Base-by-base conservation (phyloP, 2,888 invertebrate species). In the Caenorhabditis virilis region DNA sequence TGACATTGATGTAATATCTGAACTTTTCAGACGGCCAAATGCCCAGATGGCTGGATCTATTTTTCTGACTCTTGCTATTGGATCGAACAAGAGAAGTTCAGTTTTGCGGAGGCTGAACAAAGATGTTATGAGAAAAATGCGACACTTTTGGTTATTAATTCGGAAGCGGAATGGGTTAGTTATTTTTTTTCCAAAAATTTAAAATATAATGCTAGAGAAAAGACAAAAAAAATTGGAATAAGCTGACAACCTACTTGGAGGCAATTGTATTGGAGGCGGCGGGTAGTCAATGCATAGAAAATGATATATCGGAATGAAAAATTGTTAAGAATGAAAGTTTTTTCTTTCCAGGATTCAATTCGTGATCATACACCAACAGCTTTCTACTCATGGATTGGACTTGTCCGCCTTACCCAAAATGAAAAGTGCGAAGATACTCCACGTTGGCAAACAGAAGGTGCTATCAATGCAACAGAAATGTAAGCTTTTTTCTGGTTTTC, bases 111-210 rank as follows among this genome's bases (percentile, higher is more conserved):
- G 26, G 72, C 72, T 35, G 69, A 72, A 39, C 53, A 62, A 47
- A 36, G 49, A 25, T 72, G 72, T 49, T 52, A 55, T 23, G 65
- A 61, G 16, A 62, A 60, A 42, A 57, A 65, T 35, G 61, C 72
- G 23, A 67, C 64, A 0, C 48, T 72, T n/a, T 55, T 70, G 33
- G 69, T 72, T 15, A 57, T 65, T 15, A 72, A 70, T 55, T 60
- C 69, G 15, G 52, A 59, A 43, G 67, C 64, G 33, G 72, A 72
- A 65, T 72, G 63, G 59, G 72, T 72, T 61, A 58, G 72, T 18
- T 23, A 2, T 49, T 23, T 20, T 23, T 2, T 15, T 49, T 33
- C 25, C 5, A 43, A 16, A 20, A 15, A 22, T 13, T 46, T 13
- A 23, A 38, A 50, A 43, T n/a, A 26, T 43, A 56, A 26, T 7